A percentile compares a stretch with the other conserved stretches of the same genome.
Conservation (phyloP, 2,113 vertebrate genomes). For the Pelmatolapia mariae region DNA sequence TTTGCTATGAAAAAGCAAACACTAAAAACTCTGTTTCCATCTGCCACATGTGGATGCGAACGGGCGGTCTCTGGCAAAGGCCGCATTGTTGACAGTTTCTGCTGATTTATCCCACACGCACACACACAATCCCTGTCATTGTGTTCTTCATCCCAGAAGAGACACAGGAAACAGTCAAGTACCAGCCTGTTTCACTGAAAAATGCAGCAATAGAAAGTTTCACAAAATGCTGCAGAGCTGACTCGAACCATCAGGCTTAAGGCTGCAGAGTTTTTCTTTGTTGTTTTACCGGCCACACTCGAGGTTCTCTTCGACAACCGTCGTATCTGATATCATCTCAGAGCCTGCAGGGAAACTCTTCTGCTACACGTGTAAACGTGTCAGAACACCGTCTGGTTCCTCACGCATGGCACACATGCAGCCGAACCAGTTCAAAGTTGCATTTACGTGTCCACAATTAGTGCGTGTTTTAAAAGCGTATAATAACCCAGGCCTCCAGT, state of each 20-base stretch:
- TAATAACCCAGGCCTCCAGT: not conserved
- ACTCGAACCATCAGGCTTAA: not conserved
- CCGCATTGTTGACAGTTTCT: not conserved
- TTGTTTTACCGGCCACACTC: not conserved
- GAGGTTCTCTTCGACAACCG: not conserved
- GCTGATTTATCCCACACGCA: not conserved
- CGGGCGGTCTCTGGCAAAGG: not conserved
- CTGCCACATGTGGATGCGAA: not conserved
- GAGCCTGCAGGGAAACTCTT: not conserved
- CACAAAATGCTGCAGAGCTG: not conserved
- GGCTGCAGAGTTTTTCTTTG: not conserved
- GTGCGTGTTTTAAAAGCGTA: no score
- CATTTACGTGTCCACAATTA: not conserved
- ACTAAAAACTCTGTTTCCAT: slow-evolving; percentile 9
- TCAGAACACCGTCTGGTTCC: fast-evolving
- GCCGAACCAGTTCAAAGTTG: not conserved
- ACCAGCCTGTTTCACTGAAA: not conserved
- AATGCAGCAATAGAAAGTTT: not conserved
- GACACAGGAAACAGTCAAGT: slow-evolving; percentile 16
- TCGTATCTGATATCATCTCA: fast-evolving
- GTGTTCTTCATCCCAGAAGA: not conserved
- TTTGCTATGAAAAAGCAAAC: not conserved
- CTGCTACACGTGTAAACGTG: fast-evolving
- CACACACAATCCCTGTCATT: slow-evolving; percentile 1
- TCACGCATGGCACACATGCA: not conserved